Base-by-base conservation (phyloP, 35 echinoderm and acorn worm species). In the Lytechinus pictus region DNA sequence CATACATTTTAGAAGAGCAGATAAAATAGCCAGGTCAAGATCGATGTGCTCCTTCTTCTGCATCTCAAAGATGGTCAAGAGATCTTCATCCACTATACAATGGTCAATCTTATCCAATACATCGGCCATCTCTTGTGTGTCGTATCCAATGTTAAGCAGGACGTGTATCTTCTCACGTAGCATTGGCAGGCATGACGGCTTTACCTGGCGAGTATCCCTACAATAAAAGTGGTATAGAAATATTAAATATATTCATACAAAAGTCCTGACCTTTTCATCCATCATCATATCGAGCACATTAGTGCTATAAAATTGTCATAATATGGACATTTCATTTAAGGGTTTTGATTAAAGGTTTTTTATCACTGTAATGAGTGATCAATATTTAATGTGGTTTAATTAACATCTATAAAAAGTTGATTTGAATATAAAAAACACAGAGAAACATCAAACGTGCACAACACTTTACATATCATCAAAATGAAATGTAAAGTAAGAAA, bases 1-100 rank as follows among this genome's bases (percentile, higher is more conserved):
- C 91, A 96, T 93, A 98, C 98, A 97, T 99, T 97, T 99, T 55
- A 99, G 94, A 4, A 99, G 94, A 61, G 98, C 98, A 79, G 89
- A 95, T 1, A 99, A 92, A 86, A 97, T 96, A 56, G 96, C 98
- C 44, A 96, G 93, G 87, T 99, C 98, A 91, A 99, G 55, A 79
- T 97, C 96, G 0, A 90, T 71, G 66, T 96, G 88, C 53, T 96
- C 96, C 27, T 94, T 94, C 54, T 86, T 94, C 86, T 96, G 95
- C 96, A 99, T 98, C 28, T 97, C 95, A 96, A 99, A 99, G 9
- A 98, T 95, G 21, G 98, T 99, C 16, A 99, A 53, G 53, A 93
- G 91, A 57, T 93, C 33, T 94, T 94, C 86, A 87, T 86, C 96
- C 54, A n/a, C 44, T 5, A 96, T 55, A 79, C 96, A 96, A 0